These are phyloP conservation scores for Stichopus horrens DNA, from an alignment of 53 echinoderm and acorn worm species.

Conservation along the genomic window DNA sequence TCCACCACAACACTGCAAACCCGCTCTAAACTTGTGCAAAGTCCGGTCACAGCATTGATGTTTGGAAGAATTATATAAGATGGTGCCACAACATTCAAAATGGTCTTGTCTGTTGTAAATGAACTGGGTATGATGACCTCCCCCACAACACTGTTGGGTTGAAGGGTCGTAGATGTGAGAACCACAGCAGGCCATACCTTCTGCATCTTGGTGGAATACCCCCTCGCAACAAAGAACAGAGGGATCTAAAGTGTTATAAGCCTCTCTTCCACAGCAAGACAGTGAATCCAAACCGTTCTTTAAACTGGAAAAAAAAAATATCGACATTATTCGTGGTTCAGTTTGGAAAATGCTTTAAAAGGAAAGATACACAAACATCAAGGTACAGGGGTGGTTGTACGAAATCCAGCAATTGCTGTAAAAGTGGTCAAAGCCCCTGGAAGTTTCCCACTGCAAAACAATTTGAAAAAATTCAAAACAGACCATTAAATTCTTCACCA, in stretches of 20 bases:
- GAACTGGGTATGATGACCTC: neutral
- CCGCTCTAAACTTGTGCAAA: slow-evolving; percentile 26
- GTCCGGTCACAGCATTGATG: slow-evolving; percentile 46
- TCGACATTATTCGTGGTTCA: neutral
- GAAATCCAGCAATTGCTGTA: too few relatives aligned
- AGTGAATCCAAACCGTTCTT: slow-evolving; percentile 3
- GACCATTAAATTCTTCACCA: too few relatives aligned
- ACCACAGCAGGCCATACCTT: slow-evolving; percentile 45
- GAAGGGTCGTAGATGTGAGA: slow-evolving; percentile 45
- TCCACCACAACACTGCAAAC: slow-evolving; percentile 62
- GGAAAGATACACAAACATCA: too few relatives aligned
- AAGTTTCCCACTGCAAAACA: too few relatives aligned
- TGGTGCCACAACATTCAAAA: slow-evolving; percentile 13
- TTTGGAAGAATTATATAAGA: slow-evolving; percentile 11
- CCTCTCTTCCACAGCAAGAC: neutral
- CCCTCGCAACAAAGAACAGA: slow-evolving; percentile 50
- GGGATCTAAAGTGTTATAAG: slow-evolving; percentile 27
- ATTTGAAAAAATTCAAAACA: too few relatives aligned
- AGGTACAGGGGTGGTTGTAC: too few relatives aligned
- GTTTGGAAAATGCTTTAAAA: too few relatives aligned
- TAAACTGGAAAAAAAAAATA: slow-evolving; percentile 9
- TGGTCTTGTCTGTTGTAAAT: neutral
- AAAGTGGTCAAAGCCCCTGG: too few relatives aligned
- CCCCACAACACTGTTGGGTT: slow-evolving; percentile 57
- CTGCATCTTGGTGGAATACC: slow-evolving; percentile 37